phyloP scores from a whole-genome alignment of 2,888 invertebrate genomes.

The Drosophila peninsularis region DNA sequence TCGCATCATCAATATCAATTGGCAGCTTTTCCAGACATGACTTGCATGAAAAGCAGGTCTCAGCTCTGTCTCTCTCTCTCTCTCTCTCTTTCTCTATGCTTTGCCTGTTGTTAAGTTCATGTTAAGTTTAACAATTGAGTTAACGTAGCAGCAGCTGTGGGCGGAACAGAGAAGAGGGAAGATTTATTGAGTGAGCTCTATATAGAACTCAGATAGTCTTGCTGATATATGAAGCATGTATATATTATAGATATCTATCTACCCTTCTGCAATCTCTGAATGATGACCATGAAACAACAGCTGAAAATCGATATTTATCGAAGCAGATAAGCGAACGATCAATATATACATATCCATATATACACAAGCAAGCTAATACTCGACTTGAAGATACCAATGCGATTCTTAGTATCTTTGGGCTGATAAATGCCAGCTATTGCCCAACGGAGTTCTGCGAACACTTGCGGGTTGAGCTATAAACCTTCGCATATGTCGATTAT shows the following conservation, averaged over 20 bases:
- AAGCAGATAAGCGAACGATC: background rate
- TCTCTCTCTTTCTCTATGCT: background rate
- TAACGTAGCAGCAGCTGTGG: background rate
- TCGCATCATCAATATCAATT: conserved; percentile 52
- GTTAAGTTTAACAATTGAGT: conserved; percentile 3
- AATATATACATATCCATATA: too few relatives aligned
- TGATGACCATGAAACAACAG: background rate
- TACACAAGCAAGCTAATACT: background rate
- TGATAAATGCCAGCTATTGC: conserved; percentile 1
- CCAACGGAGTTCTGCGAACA: conserved; percentile 11
- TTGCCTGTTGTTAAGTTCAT: background rate
- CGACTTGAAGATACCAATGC: background rate
- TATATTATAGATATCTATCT: background rate
- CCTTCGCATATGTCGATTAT: background rate
- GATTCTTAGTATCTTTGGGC: background rate
- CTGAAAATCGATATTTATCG: background rate
- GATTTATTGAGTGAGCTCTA: background rate
- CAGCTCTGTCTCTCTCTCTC: background rate
- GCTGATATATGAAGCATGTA: too few relatives aligned
- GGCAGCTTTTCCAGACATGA: conserved; percentile 43
- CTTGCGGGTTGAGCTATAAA: conserved; percentile 7
- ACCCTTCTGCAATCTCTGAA: background rate
- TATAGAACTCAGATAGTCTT: too few relatives aligned
- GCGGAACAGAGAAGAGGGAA: background rate
- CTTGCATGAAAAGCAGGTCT: conserved; percentile 23